Percentiles rank a stretch among this genome's conserved stretches.
Evolutionary conservation across 2,888 invertebrate genomes (phyloP).

Genomic region (Hirtodrosophila histrioides): DNA sequence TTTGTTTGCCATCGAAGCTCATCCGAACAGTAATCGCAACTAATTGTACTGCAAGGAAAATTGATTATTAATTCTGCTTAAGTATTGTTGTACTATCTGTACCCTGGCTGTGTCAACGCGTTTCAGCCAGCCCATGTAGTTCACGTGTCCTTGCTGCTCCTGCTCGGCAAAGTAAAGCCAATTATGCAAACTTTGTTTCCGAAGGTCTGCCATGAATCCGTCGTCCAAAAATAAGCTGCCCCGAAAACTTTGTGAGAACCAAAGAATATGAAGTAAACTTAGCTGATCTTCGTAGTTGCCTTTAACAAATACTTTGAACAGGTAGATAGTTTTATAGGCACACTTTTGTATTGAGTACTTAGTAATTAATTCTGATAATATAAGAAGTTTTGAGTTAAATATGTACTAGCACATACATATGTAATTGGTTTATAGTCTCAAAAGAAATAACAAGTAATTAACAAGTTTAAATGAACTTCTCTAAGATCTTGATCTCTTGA

Average conservation of each 20-base stretch:
- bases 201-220: slow-evolving; percentile 78
- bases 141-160: slow-evolving; percentile 72
- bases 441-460: no score
- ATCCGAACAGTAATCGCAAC: slow-evolving; percentile 57
- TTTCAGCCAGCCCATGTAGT: slow-evolving; percentile 76
- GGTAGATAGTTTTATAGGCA: no score
- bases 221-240: slow-evolving; percentile 82
- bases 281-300: slow-evolving; percentile 69
- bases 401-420: no score
- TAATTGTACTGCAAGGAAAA: slow-evolving; percentile 57
- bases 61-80: not conserved
- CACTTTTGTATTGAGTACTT: no score
- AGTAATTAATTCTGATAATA: no score
- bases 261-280: slow-evolving; percentile 71
- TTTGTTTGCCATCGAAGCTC: slow-evolving; percentile 65
- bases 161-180: slow-evolving; percentile 81
- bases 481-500: no score
- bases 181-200: slow-evolving; percentile 75
- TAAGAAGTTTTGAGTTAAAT: no score
- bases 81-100: not conserved
- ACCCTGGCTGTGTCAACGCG: no score
- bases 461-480: no score
- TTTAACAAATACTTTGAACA: slow-evolving; percentile 60
- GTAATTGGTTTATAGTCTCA: no score
- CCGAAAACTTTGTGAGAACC: slow-evolving; percentile 81